These are phyloP conservation scores for Mastigias papua DNA, from an alignment of 30 jellyfish, hydroid and myxozoan genomes.

Conservation along the genomic window DNA sequence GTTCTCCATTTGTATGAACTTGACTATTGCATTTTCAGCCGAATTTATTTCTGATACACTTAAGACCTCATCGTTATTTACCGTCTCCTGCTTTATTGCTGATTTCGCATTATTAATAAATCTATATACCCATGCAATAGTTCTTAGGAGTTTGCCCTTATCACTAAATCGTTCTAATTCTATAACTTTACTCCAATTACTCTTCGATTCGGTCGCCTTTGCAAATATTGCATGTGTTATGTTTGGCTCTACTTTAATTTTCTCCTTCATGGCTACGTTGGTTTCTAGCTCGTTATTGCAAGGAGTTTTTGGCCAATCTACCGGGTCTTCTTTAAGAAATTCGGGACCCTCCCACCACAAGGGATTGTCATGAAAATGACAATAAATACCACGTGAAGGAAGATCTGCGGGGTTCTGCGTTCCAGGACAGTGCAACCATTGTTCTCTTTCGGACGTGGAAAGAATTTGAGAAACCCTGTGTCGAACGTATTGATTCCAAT, in stretches of 20 bases:
- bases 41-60: constrained; percentile 7
- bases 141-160: constrained; percentile 2
- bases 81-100: background rate
- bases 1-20: constrained; percentile 28
- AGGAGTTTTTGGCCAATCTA: background rate
- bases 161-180: background rate
- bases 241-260: background rate
- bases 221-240: background rate
- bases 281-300: background rate
- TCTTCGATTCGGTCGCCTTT: too few relatives aligned
- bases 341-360: background rate
- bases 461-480: background rate
- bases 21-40: constrained; percentile 19
- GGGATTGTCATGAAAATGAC: background rate
- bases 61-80: background rate
- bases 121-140: constrained; percentile 15
- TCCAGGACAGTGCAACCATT: background rate
- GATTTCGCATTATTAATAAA: background rate
- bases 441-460: background rate
- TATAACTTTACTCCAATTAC: background rate
- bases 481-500: background rate
- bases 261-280: background rate
- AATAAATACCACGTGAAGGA: background rate
- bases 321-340: background rate
- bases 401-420: background rate